Evolutionary conservation across 2,113 vertebrate genomes (phyloP).

Genomic region (Chloropsis cyanopogon): DNA sequence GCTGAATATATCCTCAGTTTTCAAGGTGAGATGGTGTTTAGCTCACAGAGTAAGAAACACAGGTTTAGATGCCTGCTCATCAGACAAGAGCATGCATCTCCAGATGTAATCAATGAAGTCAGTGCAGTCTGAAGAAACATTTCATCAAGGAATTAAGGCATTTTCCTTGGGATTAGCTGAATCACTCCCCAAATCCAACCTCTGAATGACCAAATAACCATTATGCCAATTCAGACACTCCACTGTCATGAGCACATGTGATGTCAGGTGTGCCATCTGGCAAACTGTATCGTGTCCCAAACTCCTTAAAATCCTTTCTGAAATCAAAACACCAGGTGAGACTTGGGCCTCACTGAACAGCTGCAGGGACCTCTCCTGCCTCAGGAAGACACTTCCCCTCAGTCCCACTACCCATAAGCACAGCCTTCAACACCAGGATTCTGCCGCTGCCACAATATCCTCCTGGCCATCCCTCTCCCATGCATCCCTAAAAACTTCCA

Average conservation of each 20-base stretch:
- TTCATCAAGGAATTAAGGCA: background rate
- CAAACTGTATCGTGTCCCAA: background rate
- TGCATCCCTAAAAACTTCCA: background rate
- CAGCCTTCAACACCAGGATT: background rate
- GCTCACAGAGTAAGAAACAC: background rate
- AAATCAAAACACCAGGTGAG: background rate
- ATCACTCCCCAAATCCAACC: background rate
- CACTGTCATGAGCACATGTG: background rate
- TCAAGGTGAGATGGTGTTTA: background rate
- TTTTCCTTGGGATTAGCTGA: background rate
- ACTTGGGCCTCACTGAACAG: background rate
- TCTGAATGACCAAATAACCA: background rate
- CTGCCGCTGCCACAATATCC: fast-evolving
- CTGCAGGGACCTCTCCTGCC: background rate
- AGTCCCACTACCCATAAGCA: fast-evolving
- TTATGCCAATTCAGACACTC: background rate
- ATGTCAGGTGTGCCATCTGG: background rate
- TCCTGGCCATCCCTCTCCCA: background rate
- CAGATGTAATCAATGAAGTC: background rate
- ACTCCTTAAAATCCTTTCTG: background rate
- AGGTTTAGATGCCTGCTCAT: background rate
- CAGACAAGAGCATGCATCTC: background rate
- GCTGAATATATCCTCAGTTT: background rate
- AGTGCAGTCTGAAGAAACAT: background rate
- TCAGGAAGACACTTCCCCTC: background rate